A percentile compares a stretch with the other conserved stretches of the same genome.
phyloP scores from a whole-genome alignment of 1,140 invertebrate genomes.

The Drosophila seguyi region DNA sequence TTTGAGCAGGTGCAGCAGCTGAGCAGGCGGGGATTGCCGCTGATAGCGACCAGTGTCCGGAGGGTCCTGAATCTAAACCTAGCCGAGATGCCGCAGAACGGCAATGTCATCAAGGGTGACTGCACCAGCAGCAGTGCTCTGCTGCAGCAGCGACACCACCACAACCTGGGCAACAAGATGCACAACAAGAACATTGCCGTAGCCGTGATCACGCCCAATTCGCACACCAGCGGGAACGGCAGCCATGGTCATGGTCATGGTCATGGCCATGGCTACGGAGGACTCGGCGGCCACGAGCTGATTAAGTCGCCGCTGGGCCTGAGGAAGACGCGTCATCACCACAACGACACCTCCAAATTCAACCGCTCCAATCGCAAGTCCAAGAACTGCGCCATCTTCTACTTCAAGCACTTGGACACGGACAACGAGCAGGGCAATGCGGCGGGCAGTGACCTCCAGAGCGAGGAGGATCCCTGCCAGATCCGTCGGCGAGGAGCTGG shows the following conservation, averaged over 20 bases:
- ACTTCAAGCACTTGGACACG: conserved; percentile 93
- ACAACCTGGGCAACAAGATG: conserved; percentile 42
- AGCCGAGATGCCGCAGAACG: conserved; percentile 20
- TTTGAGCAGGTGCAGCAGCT: conserved; percentile 69
- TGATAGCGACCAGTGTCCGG: conserved; percentile 1
- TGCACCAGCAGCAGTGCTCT: conserved; percentile 29
- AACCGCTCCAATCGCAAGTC: conserved; percentile 90
- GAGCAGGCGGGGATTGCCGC: conserved; percentile 31
- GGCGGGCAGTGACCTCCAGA: conserved; percentile 62
- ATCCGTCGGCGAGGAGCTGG: conserved; percentile 20
- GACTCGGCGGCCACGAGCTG: conserved; percentile 48
- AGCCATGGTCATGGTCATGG: conserved; percentile 5
- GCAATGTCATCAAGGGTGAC: conserved; percentile 24
- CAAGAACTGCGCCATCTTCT: conserved; percentile 92
- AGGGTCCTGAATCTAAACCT: conserved; percentile 16
- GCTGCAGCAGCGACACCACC: conserved; percentile 30
- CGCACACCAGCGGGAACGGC: conserved; percentile 41
- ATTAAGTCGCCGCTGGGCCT: conserved; percentile 68
- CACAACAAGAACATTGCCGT: conserved; percentile 74
- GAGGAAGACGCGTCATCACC: conserved; percentile 84
- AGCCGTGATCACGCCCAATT: conserved; percentile 77
- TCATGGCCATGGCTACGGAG: conserved; percentile 33
- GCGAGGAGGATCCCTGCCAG: conserved; percentile 49
- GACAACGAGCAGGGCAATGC: conserved; percentile 88
- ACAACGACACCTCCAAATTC: conserved; percentile 87